Evolutionary conservation across 2,888 invertebrate species (phyloP).

Genomic region (Ametastegia equiseti): DNA sequence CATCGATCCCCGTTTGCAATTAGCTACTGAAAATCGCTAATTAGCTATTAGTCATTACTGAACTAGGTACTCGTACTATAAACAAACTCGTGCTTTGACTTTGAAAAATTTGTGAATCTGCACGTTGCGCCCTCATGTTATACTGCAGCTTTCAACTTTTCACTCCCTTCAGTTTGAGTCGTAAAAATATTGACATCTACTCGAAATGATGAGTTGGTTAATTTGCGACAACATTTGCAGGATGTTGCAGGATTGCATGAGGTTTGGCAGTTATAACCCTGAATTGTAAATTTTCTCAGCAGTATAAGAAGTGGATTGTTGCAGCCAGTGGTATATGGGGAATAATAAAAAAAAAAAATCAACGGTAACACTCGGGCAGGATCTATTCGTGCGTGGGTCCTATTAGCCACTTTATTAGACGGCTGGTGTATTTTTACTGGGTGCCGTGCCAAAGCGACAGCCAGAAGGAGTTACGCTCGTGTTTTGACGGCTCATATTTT

Average conservation of each 20-base stretch:
- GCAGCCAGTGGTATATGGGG: neutral
- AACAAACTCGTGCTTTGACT: neutral
- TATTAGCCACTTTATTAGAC: conserved; percentile 64
- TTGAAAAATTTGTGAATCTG: neutral
- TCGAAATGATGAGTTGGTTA: neutral
- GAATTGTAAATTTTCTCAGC: neutral
- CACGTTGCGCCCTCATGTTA: no score
- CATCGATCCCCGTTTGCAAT: conserved; percentile 21
- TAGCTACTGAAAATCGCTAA: conserved; percentile 35
- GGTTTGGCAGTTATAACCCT: conserved; percentile 22
- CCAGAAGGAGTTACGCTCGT: conserved; percentile 53
- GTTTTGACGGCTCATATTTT: conserved; percentile 59
- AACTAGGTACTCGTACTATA: neutral
- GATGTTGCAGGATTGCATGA: neutral
- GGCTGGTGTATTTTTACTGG: conserved; percentile 57
- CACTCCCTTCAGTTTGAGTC: neutral
- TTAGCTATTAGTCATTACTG: conserved; percentile 36
- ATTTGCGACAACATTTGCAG: neutral
- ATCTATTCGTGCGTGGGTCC: conserved; percentile 53
- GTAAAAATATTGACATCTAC: neutral
- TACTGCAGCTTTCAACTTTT: neutral
- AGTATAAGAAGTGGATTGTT: neutral
- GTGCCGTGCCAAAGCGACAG: conserved; percentile 46
- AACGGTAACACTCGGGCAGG: neutral
- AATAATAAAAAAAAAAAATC: no score